Base-by-base conservation (phyloP, 2,888 invertebrate genomes). In the Sepiola atlantica region DNA sequence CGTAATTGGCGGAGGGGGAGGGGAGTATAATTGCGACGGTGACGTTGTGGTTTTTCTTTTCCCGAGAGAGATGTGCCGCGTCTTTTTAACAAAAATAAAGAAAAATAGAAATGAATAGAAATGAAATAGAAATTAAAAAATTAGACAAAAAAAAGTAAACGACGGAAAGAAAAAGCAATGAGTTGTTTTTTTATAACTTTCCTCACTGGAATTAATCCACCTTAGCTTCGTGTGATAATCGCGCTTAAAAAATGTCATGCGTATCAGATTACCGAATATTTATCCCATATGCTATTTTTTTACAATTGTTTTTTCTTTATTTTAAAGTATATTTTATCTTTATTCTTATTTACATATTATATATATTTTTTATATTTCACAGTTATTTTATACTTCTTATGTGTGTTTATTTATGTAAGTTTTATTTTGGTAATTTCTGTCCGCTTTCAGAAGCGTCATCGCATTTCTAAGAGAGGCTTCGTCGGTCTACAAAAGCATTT, bases 151-250 rank as follows among this genome's bases (percentile, higher is more conserved):
- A n/a, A n/a, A 77, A 77, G 16, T 77, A 16, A n/a, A 4, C n/a
- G 77, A 77, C 28, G 12, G 77, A 16, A 77, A 77, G 77, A 14
- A n/a, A 77, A 77, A 77, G 28, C 28, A 77, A 77, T 28, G 77
- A 77, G 77, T n/a, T n/a, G n/a, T n/a, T 77, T 77, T 77, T 2
- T 77, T 28, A 77, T n/a, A 77, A 77, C n/a, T n/a, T 77, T 77
- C 32, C 12, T 32, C 77, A n/a, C 14, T 77, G 77, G 77, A 77
- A 77, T 32, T 77, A 77, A 77, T 77, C 77, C 77, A n/a, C n/a
- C n/a, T 77, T 77, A 77, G 77, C n/a, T 77, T 77, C 77, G 77
- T 77, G 77, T 77, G 77, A 77, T n/a, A 77, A 77, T 77, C 32
- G 77, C 32, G n/a, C 77, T 32, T n/a, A n/a, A 77, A 77, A 77